phyloP scores from a whole-genome alignment of 2,113 vertebrate genomes.

The Chionis minor region DNA sequence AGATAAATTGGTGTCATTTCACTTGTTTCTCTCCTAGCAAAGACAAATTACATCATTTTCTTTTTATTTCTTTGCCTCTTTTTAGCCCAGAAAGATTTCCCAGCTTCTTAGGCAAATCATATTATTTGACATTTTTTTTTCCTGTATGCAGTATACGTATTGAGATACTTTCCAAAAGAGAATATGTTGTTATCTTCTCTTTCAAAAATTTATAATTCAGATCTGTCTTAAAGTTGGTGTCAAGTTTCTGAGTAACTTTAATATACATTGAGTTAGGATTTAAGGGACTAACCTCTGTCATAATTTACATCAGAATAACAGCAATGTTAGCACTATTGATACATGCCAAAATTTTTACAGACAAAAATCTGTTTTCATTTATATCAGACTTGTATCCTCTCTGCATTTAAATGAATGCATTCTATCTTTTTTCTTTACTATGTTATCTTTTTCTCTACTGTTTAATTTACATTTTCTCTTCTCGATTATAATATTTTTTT shows the following conservation, averaged over 20 bases:
- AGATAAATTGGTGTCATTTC: constrained; percentile 31
- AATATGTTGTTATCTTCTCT: neutral
- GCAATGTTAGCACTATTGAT: neutral
- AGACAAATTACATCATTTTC: neutral
- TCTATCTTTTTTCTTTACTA: neutral
- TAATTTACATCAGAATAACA: neutral
- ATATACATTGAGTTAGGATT: neutral
- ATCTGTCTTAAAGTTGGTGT: neutral
- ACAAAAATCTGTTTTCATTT: neutral
- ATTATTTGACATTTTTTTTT: neutral
- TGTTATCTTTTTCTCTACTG: neutral
- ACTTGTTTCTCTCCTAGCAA: neutral
- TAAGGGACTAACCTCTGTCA: neutral
- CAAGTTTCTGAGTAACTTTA: neutral
- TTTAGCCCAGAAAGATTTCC: neutral
- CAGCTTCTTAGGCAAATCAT: neutral
- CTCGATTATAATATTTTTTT: neutral
- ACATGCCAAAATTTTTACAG: neutral
- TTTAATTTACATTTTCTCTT: neutral
- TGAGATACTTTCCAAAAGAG: neutral
- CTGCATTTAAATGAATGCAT: neutral
- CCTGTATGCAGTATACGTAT: neutral
- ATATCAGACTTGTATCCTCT: neutral
- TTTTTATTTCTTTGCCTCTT: constrained; percentile 11
- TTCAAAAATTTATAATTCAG: neutral